A percentile compares a stretch with the other conserved stretches of the same genome.
These are phyloP conservation scores for Harpagoxenus sublaevis DNA, from an alignment of 2,888 invertebrate species.

Conservation along the genomic window DNA sequence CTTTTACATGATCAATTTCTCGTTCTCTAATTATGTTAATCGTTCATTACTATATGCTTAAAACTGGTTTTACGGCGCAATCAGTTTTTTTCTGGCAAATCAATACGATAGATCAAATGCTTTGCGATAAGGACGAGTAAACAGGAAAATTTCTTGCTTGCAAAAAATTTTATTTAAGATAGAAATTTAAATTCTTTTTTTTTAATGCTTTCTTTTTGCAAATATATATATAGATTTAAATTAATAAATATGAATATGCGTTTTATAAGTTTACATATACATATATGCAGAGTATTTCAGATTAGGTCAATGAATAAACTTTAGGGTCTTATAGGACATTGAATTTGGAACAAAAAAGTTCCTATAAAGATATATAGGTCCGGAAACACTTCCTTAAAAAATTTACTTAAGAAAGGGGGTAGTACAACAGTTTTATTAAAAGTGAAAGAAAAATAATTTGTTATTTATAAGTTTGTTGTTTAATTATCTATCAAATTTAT, in stretches of 20 bases:
- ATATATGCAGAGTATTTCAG: no score
- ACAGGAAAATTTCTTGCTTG: not conserved
- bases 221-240: not conserved
- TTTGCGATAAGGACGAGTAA: not conserved
- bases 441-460: no score
- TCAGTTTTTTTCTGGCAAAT: not conserved
- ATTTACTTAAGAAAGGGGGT: no score
- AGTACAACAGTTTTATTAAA: no score
- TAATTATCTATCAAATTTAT: no score
- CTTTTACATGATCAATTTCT: not conserved
- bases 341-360: no score
- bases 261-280: not conserved
- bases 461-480: no score
- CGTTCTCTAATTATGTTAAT: not conserved
- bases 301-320: no score
- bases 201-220: not conserved
- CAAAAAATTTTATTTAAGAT: not conserved
- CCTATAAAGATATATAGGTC: no score
- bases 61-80: not conserved
- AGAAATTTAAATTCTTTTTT: not conserved
- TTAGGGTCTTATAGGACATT: no score
- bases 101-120: not conserved
- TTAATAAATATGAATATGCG: not conserved
- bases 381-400: no score
- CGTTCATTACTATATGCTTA: not conserved